phyloP scores from a whole-genome alignment of 1,140 invertebrate genomes.

The Eriocheir sinensis region DNA sequence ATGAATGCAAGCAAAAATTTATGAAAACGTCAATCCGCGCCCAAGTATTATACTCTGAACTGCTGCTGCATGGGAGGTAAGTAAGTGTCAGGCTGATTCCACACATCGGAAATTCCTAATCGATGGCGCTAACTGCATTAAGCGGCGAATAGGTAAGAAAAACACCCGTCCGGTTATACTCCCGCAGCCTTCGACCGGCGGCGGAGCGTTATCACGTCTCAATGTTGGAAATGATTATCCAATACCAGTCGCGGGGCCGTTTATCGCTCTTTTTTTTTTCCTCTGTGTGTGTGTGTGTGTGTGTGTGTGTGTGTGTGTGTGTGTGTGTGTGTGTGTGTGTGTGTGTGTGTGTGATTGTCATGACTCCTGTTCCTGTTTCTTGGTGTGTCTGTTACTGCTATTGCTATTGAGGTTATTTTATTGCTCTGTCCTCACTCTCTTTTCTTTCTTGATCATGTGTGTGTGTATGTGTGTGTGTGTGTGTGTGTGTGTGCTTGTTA shows the following conservation, averaged over 20 bases:
- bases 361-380: neutral
- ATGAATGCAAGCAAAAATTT: conserved; percentile 42
- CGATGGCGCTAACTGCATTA: conserved; percentile 17
- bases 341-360: neutral
- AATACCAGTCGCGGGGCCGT: conserved; percentile 47
- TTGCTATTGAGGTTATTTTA: neutral
- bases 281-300: conserved; percentile 20
- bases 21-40: conserved; percentile 56
- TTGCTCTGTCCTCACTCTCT: neutral
- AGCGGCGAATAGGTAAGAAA: conserved; percentile 20
- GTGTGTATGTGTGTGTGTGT: neutral
- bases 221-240: conserved; percentile 57
- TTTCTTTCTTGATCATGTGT: neutral
- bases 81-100: conserved; percentile 51
- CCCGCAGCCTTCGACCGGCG: conserved; percentile 34
- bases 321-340: neutral
- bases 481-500: neutral
- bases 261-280: conserved; percentile 17
- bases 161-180: neutral
- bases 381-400: neutral
- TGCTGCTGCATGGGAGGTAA: neutral
- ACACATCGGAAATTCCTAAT: conserved; percentile 53
- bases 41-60: neutral
- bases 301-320: neutral
- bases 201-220: conserved; percentile 51